Evolutionary conservation across 2,113 vertebrate species (phyloP), one percentile per base, ranked within the genome.

Genomic region (Speoplatyrhinus poulsoni): DNA sequence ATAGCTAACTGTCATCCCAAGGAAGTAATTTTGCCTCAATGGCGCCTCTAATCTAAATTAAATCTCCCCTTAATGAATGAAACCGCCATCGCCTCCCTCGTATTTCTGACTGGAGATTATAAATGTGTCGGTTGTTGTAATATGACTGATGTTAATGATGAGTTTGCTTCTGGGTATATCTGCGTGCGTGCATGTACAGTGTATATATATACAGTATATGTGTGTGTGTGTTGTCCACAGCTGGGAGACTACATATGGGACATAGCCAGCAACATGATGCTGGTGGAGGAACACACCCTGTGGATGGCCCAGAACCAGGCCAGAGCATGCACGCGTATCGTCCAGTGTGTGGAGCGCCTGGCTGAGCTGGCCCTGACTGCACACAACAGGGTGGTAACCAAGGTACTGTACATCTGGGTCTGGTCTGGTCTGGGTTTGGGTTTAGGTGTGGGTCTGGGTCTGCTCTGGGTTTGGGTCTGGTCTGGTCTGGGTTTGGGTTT

Each of bases 221-320:
- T 57, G n/a, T 66, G 48, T 50, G 66, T 46, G 60, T 36, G 17
- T 64, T 65, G 49, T 70, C 3, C 65, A 0, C 90, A 97, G 96
- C 75, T 96, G 68, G 92, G 91, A 8, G 93, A 93, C 85, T 90
- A 91, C 58, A 90, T 97, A 33, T 88, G 92, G 16, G 94, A 95
- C 83, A 94, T 96, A 63, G 94, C 94, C 76, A 97, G 95, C 73
- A 95, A 95, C 82, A 91, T 95, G 83, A 97, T 98, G 96, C 81
- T 92, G 15, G 94, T 94, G 9, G 95, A 96, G 83, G 95, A 97
- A 67, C 94, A 95, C 0, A 85, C 95, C 16, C 72, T 97, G 79
- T 96, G 95, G 95, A 94, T 95, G 93, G 94, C 95, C 12, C 96
- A 97, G 77, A 95, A 92, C 3, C 94, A 96, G 79, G 93, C 94